Conservation (phyloP, 2,888 invertebrate genomes). For the Cryptus viduatorius region DNA sequence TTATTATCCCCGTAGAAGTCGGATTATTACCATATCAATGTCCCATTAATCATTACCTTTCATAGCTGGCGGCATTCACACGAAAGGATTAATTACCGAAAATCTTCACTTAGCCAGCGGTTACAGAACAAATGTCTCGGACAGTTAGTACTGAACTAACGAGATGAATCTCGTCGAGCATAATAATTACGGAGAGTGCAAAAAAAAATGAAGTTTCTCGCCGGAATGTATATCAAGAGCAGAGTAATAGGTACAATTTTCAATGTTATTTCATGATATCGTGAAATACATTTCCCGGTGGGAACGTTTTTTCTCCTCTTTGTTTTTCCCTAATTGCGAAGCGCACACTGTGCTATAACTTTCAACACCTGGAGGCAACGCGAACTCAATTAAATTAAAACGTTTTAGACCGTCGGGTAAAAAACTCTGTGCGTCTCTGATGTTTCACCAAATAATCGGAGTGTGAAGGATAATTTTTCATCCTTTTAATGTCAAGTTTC, state of each 20-base stretch:
- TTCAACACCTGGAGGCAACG: constrained; percentile 31
- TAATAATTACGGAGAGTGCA: neutral
- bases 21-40: no score
- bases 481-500: neutral
- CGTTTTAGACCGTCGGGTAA: constrained; percentile 27
- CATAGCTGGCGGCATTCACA: neutral
- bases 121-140: no score
- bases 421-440: neutral
- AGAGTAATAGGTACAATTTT: neutral
- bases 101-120: neutral
- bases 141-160: neutral
- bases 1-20: no score
- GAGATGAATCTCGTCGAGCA: neutral
- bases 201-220: neutral
- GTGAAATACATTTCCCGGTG: constrained; percentile 6
- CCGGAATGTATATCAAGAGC: neutral
- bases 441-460: constrained; percentile 43
- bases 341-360: neutral
- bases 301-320: neutral
- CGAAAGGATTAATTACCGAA: constrained; percentile 3
- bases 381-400: constrained; percentile 51
- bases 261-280: neutral
- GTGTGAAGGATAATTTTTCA: constrained; percentile 25
- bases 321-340: neutral
- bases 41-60: no score